Percentiles rank a stretch among this genome's conserved stretches.
phyloP scores from a whole-genome alignment of 2,888 invertebrate genomes.

The Drosophila lacicola region DNA sequence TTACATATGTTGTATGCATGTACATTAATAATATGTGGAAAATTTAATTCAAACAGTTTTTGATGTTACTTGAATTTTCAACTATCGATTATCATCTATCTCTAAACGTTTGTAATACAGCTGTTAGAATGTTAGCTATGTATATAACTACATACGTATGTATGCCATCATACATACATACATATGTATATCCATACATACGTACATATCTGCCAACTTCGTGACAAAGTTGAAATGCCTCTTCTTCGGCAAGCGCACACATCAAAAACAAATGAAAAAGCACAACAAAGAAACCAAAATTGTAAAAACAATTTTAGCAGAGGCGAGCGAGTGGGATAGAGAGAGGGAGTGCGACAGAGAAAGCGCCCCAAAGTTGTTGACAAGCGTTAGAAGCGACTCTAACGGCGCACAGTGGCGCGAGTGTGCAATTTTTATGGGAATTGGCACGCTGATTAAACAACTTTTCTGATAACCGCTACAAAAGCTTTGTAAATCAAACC shows the following conservation, averaged over 20 bases:
- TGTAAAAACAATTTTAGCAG: slow-evolving; percentile 60
- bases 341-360: slow-evolving; percentile 15
- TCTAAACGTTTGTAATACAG: not conserved
- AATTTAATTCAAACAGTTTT: not conserved
- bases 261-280: slow-evolving; percentile 18
- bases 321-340: slow-evolving; percentile 6
- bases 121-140: not conserved
- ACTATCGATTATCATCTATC: too few relatives aligned
- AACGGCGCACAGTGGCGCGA: slow-evolving; percentile 12
- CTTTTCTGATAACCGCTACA: too few relatives aligned
- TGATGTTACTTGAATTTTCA: too few relatives aligned
- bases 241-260: not conserved
- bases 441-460: not conserved
- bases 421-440: not conserved
- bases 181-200: not conserved
- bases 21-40: too few relatives aligned
- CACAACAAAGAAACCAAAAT: slow-evolving; percentile 46
- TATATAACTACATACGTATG: not conserved
- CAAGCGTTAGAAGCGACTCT: slow-evolving; percentile 11
- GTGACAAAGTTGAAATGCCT: not conserved
- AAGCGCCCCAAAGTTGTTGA: slow-evolving; percentile 20
- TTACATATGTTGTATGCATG: too few relatives aligned
- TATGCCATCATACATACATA: not conserved
- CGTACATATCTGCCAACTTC: not conserved
- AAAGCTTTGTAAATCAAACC: not conserved